phyloP scores from a whole-genome alignment of 2,113 vertebrate species.

The Poeciliopsis retropinna region DNA sequence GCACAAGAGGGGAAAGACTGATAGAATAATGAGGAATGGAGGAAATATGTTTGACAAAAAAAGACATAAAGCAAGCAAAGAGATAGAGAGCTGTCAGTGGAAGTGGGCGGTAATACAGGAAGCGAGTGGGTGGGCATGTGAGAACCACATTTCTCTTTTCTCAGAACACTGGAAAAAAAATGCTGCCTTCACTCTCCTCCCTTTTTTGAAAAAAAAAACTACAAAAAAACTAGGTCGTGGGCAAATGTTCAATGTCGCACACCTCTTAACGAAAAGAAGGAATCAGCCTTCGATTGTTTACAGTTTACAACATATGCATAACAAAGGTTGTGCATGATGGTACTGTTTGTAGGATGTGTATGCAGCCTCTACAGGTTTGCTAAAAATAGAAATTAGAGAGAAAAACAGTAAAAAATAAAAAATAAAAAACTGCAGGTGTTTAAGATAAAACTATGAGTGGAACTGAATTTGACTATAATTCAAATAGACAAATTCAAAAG shows the following conservation, averaged over 20 bases:
- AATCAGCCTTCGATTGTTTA: slow-evolving; percentile 23
- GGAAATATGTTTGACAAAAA: slow-evolving; percentile 51
- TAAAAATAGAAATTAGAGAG: slow-evolving; percentile 30
- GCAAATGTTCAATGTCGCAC: slow-evolving; percentile 63
- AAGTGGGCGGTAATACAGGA: slow-evolving; percentile 83
- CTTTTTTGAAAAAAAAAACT: slow-evolving; percentile 40
- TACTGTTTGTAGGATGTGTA: background rate
- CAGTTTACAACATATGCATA: slow-evolving; percentile 20
- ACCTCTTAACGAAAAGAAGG: slow-evolving; percentile 26
- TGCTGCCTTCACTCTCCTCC: slow-evolving; percentile 68
- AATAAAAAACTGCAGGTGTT: slow-evolving; percentile 19
- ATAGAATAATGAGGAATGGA: slow-evolving; percentile 24
- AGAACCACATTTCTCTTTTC: slow-evolving; percentile 82
- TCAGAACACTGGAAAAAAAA: slow-evolving; percentile 74
- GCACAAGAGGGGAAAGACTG: slow-evolving; percentile 7
- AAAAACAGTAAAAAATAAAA: background rate
- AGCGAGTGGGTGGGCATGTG: slow-evolving; percentile 81
- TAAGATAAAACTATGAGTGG: slow-evolving; percentile 32
- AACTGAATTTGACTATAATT: slow-evolving; percentile 49
- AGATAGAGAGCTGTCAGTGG: slow-evolving; percentile 76
- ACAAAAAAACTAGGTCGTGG: slow-evolving; percentile 70
- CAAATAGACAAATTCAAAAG: slow-evolving; percentile 52
- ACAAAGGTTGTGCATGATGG: slow-evolving; percentile 18
- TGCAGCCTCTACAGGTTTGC: slow-evolving; percentile 9
- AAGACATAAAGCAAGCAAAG: slow-evolving; percentile 58